These are phyloP conservation scores for Anastrepha ludens DNA, from an alignment of 1,140 invertebrate species.

Conservation along the genomic window DNA sequence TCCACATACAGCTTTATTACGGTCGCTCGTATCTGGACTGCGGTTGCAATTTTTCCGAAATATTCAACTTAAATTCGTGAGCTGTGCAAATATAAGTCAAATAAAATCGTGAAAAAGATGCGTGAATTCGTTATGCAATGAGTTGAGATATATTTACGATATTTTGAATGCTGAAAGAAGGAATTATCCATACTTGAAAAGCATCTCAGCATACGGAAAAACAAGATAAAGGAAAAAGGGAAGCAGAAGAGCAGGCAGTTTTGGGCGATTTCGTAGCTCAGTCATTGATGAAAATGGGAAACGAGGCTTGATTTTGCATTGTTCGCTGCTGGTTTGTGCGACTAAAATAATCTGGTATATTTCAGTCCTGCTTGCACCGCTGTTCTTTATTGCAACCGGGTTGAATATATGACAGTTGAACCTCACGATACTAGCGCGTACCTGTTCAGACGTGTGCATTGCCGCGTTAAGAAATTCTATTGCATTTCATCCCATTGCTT, in stretches of 20 bases:
- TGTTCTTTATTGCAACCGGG: not conserved
- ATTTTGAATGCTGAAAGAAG: constrained; percentile 2
- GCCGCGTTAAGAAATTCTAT: not conserved
- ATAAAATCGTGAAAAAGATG: not conserved
- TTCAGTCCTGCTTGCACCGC: not conserved
- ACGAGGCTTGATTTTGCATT: constrained; percentile 1
- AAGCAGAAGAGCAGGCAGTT: not conserved
- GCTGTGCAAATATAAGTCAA: not conserved
- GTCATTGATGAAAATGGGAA: not conserved
- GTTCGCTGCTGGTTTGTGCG: not conserved
- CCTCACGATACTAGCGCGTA: not conserved
- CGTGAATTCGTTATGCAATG: constrained; percentile 2
- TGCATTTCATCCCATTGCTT: not conserved
- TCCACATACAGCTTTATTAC: not conserved
- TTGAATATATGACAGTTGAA: not conserved
- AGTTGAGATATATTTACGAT: not conserved
- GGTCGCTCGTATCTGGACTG: not conserved
- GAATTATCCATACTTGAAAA: not conserved
- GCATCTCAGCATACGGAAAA: not conserved
- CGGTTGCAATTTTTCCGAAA: not conserved
- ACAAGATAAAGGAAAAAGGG: not conserved
- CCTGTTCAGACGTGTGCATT: not conserved
- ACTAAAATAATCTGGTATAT: not conserved
- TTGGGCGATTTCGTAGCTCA: not conserved
- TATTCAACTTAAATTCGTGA: not conserved